A percentile compares a stretch with the other conserved stretches of the same genome.
phyloP scores from a whole-genome alignment of 2,797 vertebrate species.

The Odontamblyopus lacepedii region DNA sequence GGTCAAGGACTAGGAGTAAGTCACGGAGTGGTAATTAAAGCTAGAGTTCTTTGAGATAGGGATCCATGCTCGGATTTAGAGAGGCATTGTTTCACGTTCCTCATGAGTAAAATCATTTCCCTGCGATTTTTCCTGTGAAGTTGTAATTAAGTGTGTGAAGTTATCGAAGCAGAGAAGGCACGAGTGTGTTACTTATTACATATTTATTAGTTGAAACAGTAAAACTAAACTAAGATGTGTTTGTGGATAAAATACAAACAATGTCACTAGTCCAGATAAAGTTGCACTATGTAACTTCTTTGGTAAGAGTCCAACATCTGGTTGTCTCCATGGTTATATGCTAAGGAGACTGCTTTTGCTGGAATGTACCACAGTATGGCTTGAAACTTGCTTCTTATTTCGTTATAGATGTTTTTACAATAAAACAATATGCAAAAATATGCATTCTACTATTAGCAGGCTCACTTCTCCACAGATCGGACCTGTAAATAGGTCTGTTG shows the following conservation, averaged over 20 bases:
- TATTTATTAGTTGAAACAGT: not conserved
- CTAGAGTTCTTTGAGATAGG: constrained; percentile 73
- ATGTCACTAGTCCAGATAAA: not conserved
- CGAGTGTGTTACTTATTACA: too few relatives aligned
- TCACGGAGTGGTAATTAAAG: constrained; percentile 78
- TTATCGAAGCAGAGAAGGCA: constrained; percentile 58
- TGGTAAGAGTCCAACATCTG: too few relatives aligned
- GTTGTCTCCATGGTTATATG: too few relatives aligned
- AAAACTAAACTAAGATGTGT: too few relatives aligned
- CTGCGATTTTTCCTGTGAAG: constrained; percentile 60
- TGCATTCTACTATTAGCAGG: too few relatives aligned
- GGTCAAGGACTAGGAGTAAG: constrained; percentile 80
- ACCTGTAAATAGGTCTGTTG: too few relatives aligned
- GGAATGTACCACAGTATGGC: too few relatives aligned
- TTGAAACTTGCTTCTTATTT: too few relatives aligned
- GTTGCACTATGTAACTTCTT: not conserved
- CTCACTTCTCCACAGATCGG: too few relatives aligned
- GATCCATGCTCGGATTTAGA: constrained; percentile 77
- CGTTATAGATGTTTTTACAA: too few relatives aligned
- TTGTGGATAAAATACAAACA: not conserved
- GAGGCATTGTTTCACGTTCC: constrained; percentile 73
- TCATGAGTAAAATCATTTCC: constrained; percentile 74
- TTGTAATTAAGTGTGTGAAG: constrained; percentile 73
- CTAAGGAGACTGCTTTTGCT: too few relatives aligned
- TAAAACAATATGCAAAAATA: too few relatives aligned